Conservation (phyloP, 2,797 vertebrate species). For the Anas bahamensis region DNA sequence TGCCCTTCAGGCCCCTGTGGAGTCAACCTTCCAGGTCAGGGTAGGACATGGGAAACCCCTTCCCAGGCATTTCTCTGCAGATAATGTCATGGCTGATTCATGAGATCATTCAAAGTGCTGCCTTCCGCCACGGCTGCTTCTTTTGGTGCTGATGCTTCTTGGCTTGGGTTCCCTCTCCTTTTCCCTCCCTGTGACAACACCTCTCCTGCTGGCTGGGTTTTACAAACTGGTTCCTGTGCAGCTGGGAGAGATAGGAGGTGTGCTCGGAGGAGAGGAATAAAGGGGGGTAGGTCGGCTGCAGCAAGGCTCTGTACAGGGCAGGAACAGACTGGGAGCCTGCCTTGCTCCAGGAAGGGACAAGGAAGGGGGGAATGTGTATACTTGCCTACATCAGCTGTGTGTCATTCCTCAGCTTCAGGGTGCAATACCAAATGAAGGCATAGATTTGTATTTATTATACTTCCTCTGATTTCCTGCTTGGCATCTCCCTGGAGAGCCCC, state of each 20-base stretch:
- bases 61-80: constrained; percentile 72
- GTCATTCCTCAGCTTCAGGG: background rate
- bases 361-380: background rate
- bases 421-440: background rate
- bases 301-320: background rate
- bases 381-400: background rate
- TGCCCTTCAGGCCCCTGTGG: constrained; percentile 59
- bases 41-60: constrained; percentile 78
- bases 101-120: constrained; percentile 34
- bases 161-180: constrained; percentile 10
- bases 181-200: background rate
- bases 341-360: background rate
- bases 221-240: background rate
- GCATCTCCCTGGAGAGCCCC: background rate
- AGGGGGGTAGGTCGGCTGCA: background rate
- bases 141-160: background rate
- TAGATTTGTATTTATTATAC: background rate
- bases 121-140: constrained; percentile 23
- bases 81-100: constrained; percentile 73
- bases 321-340: background rate
- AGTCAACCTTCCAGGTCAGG: constrained; percentile 70
- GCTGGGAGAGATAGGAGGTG: background rate
- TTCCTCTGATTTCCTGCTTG: background rate
- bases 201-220: background rate
- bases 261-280: background rate